Evolutionary conservation across 2,888 invertebrate genomes (phyloP).

Genomic region (Eulithis testata): DNA sequence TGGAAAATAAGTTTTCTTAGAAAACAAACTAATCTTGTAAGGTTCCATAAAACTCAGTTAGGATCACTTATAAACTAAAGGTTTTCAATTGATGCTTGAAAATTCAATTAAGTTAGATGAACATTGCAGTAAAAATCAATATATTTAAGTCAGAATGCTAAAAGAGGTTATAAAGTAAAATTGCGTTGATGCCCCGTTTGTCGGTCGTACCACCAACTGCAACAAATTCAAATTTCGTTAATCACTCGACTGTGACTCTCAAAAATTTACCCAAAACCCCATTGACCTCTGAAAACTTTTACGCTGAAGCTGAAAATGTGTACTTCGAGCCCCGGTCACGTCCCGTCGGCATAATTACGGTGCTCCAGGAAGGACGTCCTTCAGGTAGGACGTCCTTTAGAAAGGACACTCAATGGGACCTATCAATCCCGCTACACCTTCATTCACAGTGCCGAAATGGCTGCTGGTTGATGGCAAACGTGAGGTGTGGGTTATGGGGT

Average conservation of each 20-base stretch:
- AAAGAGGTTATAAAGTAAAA: no score
- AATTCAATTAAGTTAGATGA: not conserved
- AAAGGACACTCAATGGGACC: slow-evolving; percentile 19
- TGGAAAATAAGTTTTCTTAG: no score
- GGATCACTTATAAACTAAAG: not conserved
- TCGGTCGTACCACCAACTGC: no score
- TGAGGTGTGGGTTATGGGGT: not conserved
- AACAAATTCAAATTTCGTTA: not conserved
- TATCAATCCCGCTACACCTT: slow-evolving; percentile 27
- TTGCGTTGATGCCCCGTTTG: no score
- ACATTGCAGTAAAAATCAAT: not conserved
- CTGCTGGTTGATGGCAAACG: slow-evolving; percentile 18
- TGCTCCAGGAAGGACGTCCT: slow-evolving; percentile 23
- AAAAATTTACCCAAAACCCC: slow-evolving; percentile 1
- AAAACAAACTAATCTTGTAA: no score
- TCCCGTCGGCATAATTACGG: slow-evolving; percentile 27
- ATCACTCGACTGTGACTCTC: not conserved
- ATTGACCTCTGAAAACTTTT: slow-evolving; percentile 13
- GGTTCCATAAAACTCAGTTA: not conserved
- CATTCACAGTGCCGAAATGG: slow-evolving; percentile 18
- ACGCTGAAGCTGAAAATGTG: slow-evolving; percentile 10
- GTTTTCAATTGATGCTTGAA: not conserved
- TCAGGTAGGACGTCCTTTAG: slow-evolving; percentile 16
- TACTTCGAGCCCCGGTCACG: slow-evolving; percentile 21
- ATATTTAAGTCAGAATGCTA: not conserved